Evolutionary conservation across 1,140 invertebrate genomes (phyloP), one percentile per base, ranked within the genome.

Genomic region (Trachymyrmex cornetzi): DNA sequence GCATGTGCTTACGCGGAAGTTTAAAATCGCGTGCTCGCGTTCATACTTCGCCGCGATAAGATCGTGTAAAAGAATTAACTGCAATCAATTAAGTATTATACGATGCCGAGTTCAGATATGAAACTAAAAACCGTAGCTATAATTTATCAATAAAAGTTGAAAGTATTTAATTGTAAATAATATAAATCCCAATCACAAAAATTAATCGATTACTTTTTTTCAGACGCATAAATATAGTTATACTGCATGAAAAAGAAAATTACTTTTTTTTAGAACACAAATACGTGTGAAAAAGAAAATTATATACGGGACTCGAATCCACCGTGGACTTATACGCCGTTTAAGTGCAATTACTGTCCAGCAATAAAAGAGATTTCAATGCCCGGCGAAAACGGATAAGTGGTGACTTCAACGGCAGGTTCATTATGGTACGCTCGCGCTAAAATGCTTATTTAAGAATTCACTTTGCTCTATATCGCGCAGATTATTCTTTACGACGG

Each of bases 381-480:
- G 87, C 89, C 19, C 14, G 80, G 71, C 12, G 59, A 69, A 69
- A 55, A 24, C 81, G 64, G 44, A 50, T 74, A 90, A 85, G 38
- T 48, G 71, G 81, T 79, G 89, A 90, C 77, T 90, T 86, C 89
- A 88, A 90, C 66, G 69, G 38, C 14, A 50, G 50, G 71, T 75
- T 88, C 77, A 85, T 90, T 87, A 72, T 19, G 75, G n/a, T 50
- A 55, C 44, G 34, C 34, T 50, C n/a, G 27, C 48, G 22, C n/a
- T 77, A 79, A 79, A 80, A 77, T 44, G 55, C 30, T 48, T 50
- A 48, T 69, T 84, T 74, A 30, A 75, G 24, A 75, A 75, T 75
- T 34, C 19, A n/a, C n/a, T 75, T 82, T 44, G 48, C 11, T 50
- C 72, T 61, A 53, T 34, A 84, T 50, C 80, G 24, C 69, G 34